Evolutionary conservation across 2,888 invertebrate species (phyloP).

Genomic region (Melanotus villosus): DNA sequence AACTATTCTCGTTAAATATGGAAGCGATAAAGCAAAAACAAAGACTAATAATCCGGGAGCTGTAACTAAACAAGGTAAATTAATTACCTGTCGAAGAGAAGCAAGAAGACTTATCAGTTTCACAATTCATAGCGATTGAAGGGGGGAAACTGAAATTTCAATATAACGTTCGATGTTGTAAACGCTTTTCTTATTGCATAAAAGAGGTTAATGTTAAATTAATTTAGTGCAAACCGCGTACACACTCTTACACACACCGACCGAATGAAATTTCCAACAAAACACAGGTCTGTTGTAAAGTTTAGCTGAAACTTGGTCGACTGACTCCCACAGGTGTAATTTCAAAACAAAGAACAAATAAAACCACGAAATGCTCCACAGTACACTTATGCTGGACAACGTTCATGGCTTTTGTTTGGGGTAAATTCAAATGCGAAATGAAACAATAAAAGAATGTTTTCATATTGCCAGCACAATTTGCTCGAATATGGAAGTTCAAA

Average conservation of each 20-base stretch:
- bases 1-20: background rate
- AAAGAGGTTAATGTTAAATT: conserved; percentile 36
- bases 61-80: background rate
- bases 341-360: conserved; percentile 40
- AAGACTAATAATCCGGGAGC: conserved; percentile 4
- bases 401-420: conserved; percentile 10
- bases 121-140: no score
- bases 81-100: conserved; percentile 18
- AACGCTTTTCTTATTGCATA: no score
- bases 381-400: conserved; percentile 30
- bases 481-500: background rate
- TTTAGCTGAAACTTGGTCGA: conserved; percentile 33
- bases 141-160: no score
- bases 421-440: conserved; percentile 20
- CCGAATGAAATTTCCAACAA: conserved; percentile 24
- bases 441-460: conserved; percentile 21
- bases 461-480: conserved; percentile 4
- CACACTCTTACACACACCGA: no score
- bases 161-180: no score
- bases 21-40: background rate
- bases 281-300: conserved; percentile 24
- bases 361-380: conserved; percentile 26
- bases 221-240: conserved; percentile 30
- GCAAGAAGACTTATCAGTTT: conserved; percentile 10
- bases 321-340: conserved; percentile 40